Conservation (phyloP, 2,888 invertebrate species). For the Drosophila basisetae region DNA sequence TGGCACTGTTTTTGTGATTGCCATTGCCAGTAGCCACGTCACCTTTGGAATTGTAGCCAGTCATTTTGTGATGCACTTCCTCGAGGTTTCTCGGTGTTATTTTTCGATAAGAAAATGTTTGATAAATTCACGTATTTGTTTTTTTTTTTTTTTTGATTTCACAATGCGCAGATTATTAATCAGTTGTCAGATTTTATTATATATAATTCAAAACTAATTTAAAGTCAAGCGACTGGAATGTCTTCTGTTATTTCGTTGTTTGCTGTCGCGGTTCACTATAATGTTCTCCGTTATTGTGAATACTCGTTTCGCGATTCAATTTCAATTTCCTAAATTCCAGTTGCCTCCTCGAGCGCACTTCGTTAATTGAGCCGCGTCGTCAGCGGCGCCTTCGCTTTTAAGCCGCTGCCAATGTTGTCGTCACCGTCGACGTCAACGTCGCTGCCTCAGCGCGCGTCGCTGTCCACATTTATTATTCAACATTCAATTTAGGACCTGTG, state of each 20-base stretch:
- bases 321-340: constrained; percentile 25
- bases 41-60: constrained; percentile 60
- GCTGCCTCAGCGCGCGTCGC: constrained; percentile 12
- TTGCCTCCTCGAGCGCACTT: constrained; percentile 56
- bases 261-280: constrained; percentile 24
- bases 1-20: constrained; percentile 32
- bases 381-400: constrained; percentile 49
- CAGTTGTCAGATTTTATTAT: constrained; percentile 23
- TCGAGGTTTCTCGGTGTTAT: not conserved
- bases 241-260: constrained; percentile 64
- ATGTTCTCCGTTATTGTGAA: constrained; percentile 27
- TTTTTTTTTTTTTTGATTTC: not conserved
- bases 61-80: constrained; percentile 52
- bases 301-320: constrained; percentile 32
- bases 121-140: constrained; percentile 10
- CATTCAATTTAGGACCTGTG: constrained; percentile 61
- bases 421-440: constrained; percentile 2
- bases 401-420: constrained; percentile 30
- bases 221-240: constrained; percentile 43
- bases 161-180: constrained; percentile 20
- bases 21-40: constrained; percentile 63
- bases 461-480: constrained; percentile 61
- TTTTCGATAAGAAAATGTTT: constrained; percentile 18
- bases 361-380: constrained; percentile 57
- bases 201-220: constrained; percentile 51